Base-by-base conservation (phyloP, 2,113 vertebrate species). In the Agapornis roseicollis region DNA sequence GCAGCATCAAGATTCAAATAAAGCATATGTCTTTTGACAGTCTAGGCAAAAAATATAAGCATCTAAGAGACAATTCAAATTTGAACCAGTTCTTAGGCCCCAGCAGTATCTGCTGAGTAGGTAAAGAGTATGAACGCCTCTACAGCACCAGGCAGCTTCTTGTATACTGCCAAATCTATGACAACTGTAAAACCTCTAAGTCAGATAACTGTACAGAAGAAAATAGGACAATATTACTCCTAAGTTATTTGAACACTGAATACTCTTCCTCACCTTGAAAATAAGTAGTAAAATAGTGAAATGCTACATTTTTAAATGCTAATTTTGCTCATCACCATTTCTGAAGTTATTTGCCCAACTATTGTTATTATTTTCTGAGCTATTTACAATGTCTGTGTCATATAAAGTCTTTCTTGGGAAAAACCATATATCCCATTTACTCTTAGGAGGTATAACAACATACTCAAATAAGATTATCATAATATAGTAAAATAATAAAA, bases 41-140 rank as follows among this genome's bases (percentile, higher is more conserved):
- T 27, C 74, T 11, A 76, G 55, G 35, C 19, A 13, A 84, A 90
- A 90, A 80, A 80, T 17, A 63, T 17, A 66, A 78, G 11, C 20
- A 90, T 44, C 88, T 46, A 89, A 56, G 46, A 96, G 80, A 68
- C 15, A 95, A 86, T 92, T 95, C 92, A 95, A 89, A 96, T 89
- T 94, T 91, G 52, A 93, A 86, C 83, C 47, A 78, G 90, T 93
- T 78, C 13, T 65, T 58, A 80, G 95, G 89, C 31, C 82, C 39
- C 93, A 60, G 72, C 56, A 83, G 69, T 64, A 68, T 56, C 92
- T 95, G 46, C 89, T 88, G 72, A 82, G 47, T 31, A 44, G 31
- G 47, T 71, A 42, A 83, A 69, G 41, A 76, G 61, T 7, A 82
- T 6, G 27, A 42, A 72, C 42, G n/a, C 55, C 53, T 89, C 66